phyloP scores from a whole-genome alignment of 92 coral and sea anemone genomes.

The Heliopora coerulea region DNA sequence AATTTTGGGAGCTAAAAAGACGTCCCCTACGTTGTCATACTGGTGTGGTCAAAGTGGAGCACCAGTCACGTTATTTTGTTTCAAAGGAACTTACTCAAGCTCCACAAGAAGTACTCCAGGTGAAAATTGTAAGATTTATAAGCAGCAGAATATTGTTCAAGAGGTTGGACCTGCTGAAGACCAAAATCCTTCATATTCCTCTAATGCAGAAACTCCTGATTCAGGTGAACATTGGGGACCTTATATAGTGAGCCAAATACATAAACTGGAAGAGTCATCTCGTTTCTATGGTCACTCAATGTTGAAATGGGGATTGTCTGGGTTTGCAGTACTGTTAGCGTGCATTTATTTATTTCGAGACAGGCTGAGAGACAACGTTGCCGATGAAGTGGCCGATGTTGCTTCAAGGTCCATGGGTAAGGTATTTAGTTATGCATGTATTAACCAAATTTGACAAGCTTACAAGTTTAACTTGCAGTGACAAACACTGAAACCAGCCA shows the following conservation, averaged over 20 bases:
- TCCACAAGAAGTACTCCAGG: neutral
- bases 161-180: neutral
- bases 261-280: conserved; percentile 75
- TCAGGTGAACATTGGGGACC: conserved; percentile 32
- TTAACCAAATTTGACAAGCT: too few species aligned
- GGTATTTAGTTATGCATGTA: conserved; percentile 15
- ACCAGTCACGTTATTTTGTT: neutral
- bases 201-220: neutral
- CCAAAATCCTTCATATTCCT: neutral
- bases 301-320: conserved; percentile 85
- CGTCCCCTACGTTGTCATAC: neutral
- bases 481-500: too few species aligned
- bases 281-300: conserved; percentile 82
- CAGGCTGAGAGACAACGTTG: conserved; percentile 81
- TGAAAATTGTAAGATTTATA: neutral
- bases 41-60: too few species aligned
- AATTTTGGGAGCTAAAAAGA: neutral
- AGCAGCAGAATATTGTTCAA: neutral
- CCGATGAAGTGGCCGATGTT: conserved; percentile 96
- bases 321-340: conserved; percentile 43
- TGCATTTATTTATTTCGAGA: conserved; percentile 83
- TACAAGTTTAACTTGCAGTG: too few species aligned
- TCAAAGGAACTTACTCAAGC: neutral
- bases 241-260: conserved; percentile 54
- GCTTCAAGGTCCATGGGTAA: conserved; percentile 94